Evolutionary conservation across 2,113 vertebrate genomes (phyloP).

Genomic region (Amazona guildingii): DNA sequence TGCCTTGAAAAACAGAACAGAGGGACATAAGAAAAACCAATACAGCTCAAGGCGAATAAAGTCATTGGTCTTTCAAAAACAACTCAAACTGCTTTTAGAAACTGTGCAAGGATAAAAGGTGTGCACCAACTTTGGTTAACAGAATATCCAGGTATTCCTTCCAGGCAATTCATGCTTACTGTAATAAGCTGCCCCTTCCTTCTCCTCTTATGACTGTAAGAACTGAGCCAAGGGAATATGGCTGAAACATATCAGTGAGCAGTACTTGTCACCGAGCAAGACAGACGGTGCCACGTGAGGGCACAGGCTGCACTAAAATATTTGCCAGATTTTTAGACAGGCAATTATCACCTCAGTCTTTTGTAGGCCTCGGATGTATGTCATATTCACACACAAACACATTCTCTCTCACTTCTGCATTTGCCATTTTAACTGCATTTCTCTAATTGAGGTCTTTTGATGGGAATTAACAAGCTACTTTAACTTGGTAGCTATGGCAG

Average conservation of each 20-base stretch:
- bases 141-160: background rate
- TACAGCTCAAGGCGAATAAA: background rate
- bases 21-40: background rate
- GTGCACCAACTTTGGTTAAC: background rate
- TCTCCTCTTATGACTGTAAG: background rate
- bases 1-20: background rate
- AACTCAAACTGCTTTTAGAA: background rate
- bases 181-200: background rate
- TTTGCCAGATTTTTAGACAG: conserved; percentile 8
- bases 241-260: background rate
- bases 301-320: background rate
- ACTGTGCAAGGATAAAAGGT: background rate
- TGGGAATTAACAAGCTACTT: background rate
- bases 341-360: conserved; percentile 37
- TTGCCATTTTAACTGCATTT: conserved; percentile 16
- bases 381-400: background rate
- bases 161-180: background rate
- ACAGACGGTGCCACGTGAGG: background rate
- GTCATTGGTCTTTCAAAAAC: background rate
- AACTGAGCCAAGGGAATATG: background rate
- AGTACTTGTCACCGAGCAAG: background rate
- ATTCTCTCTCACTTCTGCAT: background rate
- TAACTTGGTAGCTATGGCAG: background rate
- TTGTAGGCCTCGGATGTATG: background rate
- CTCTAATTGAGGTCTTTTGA: conserved; percentile 1